Base-by-base conservation (phyloP, 2,888 invertebrate genomes). In the Galerucella calmariensis region DNA sequence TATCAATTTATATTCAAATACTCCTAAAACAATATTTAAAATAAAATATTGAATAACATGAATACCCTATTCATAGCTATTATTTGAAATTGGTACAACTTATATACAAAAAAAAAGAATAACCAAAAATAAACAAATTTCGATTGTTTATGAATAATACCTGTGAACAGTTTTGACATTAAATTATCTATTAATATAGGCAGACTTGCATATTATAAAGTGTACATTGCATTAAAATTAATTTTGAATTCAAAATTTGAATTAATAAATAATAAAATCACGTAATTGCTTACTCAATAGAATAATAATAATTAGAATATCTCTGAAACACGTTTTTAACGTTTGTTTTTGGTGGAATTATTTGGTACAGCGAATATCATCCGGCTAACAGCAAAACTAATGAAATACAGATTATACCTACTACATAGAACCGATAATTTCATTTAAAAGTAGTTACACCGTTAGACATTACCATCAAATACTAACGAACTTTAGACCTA, bases 201-300 rank as follows among this genome's bases (percentile, higher is more conserved):
- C 20, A 59, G 1, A 16, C 11, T 24, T 10, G 11, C n/a, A 61
- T 16, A 12, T 58, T 58, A 20, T 59, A 59, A 27, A 61, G 61
- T 61, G 61, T 61, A 61, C 61, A 61, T 35, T 61, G 61, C 61
- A 61, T 61, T 35, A 35, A 35, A 61, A 61, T 61, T 61, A 35
- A 27, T 20, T 27, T 59, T 20, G 20, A 4, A 24, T 59, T 59
- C 10, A 58, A 16, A 24, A 59, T 58, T 10, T 10, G 11, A 24
- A 35, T 59, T 14, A 4, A 27, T 12, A 27, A 24, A 14, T 61
- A n/a, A 12, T 27, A 61, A 12, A 61, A 12, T 35, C 5, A 6
- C 9, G n/a, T 27, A 61, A 35, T 61, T 61, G n/a, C 5, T 61
- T 16, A 61, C 58, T 20, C 0, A 10, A 8, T 4, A 20, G 16